Percentiles rank a stretch among this genome's conserved stretches.
phyloP scores from a whole-genome alignment of 2,113 vertebrate genomes.

The Stigmatopora argus region DNA sequence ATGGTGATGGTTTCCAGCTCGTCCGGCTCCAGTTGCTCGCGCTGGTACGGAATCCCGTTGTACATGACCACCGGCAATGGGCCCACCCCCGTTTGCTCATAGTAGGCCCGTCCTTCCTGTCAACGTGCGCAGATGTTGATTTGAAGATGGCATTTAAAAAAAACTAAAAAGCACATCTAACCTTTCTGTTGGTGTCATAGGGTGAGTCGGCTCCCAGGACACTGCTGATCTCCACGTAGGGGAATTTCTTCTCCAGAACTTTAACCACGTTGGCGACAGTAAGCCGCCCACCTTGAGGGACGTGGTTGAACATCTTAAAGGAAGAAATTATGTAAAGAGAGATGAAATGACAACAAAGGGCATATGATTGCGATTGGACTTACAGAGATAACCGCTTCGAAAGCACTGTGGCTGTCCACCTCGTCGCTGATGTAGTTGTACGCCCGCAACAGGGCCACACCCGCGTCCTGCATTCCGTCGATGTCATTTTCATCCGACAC shows the following conservation, averaged over 20 bases:
- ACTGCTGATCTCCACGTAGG: constrained; percentile 85
- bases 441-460: constrained; percentile 85
- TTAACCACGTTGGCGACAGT: constrained; percentile 84
- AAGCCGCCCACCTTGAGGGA: constrained; percentile 77
- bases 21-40: constrained; percentile 90
- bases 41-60: constrained; percentile 89
- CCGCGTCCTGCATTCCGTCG: constrained; percentile 86
- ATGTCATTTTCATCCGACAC: constrained; percentile 84
- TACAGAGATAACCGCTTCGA: constrained; percentile 84
- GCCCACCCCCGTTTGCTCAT: constrained; percentile 86
- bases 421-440: constrained; percentile 92
- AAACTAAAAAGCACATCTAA: constrained; percentile 43
- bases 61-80: constrained; percentile 88
- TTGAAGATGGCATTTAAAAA: background rate
- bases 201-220: constrained; percentile 85
- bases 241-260: constrained; percentile 87
- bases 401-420: constrained; percentile 83
- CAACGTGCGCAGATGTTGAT: background rate
- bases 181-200: constrained; percentile 92
- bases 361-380: constrained; percentile 38
- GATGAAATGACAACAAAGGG: background rate
- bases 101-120: constrained; percentile 84
- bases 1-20: constrained; percentile 92
- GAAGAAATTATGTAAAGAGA: background rate
- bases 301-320: constrained; percentile 83